Conservation (phyloP, 2,888 invertebrate species). For the Patella pellucida region DNA sequence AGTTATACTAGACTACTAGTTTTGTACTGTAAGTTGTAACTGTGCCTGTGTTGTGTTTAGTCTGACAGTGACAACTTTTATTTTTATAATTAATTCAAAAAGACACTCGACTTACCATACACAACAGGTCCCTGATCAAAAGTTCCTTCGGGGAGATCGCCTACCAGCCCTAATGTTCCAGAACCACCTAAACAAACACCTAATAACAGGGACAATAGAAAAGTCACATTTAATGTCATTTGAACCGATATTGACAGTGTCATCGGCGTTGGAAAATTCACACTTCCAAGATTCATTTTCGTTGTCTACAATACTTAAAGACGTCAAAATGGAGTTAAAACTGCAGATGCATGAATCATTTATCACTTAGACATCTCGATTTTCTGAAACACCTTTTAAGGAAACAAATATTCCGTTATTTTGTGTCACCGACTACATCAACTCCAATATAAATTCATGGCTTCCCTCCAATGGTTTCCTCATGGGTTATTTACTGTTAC, state of each 20-base stretch:
- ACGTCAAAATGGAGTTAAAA: too few relatives aligned
- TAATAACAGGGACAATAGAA: not conserved
- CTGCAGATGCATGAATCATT: too few relatives aligned
- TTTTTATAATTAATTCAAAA: too few relatives aligned
- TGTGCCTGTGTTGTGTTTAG: too few relatives aligned
- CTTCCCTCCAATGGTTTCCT: constrained; percentile 5
- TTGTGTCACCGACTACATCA: too few relatives aligned
- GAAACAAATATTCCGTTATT: too few relatives aligned
- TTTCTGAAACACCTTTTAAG: too few relatives aligned
- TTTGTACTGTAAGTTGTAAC: too few relatives aligned
- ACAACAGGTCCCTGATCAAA: not conserved
- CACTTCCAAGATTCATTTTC: not conserved
- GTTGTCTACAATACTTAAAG: not conserved
- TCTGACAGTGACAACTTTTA: too few relatives aligned
- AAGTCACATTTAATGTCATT: constrained; percentile 2
- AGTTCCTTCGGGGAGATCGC: not conserved
- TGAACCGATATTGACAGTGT: not conserved
- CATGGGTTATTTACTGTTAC: constrained; percentile 5
- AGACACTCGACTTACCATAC: not conserved
- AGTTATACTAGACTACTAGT: too few relatives aligned
- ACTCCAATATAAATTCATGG: not conserved
- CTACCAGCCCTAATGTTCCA: not conserved
- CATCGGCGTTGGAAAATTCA: not conserved
- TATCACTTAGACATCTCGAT: too few relatives aligned
- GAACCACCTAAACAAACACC: not conserved